Conservation (phyloP, 2,888 invertebrate species). For the Sycophila texana region DNA sequence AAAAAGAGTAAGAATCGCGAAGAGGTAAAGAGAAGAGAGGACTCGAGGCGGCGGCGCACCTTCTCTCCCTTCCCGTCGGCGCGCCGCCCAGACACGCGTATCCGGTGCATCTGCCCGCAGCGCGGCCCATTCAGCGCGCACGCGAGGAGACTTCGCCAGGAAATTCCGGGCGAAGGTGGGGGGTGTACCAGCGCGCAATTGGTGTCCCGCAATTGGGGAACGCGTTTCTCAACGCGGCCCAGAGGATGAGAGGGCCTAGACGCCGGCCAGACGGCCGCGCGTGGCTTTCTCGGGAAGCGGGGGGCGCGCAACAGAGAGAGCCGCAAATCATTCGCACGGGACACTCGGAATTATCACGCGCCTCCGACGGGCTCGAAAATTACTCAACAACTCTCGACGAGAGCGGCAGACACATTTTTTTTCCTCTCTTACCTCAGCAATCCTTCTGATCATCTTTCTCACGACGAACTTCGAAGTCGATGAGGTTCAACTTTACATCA, state of each 20-base stretch:
- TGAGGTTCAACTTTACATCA: too few relatives aligned
- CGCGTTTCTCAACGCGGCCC: neutral
- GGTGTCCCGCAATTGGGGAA: conserved; percentile 41
- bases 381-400: too few relatives aligned
- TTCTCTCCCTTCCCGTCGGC: neutral
- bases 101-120: conserved; percentile 49
- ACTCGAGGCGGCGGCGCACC: conserved; percentile 9
- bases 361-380: neutral
- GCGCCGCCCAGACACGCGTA: conserved; percentile 2
- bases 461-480: too few relatives aligned
- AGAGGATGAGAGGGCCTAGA: neutral
- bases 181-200: conserved; percentile 11
- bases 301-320: neutral
- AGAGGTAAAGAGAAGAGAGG: too few relatives aligned
- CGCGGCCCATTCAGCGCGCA: conserved; percentile 7
- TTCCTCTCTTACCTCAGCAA: too few relatives aligned
- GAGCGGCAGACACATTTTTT: too few relatives aligned
- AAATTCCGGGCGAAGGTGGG: conserved; percentile 47
- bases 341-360: neutral
- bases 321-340: neutral
- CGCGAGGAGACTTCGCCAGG: conserved; percentile 12
- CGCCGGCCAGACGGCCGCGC: conserved; percentile 24
- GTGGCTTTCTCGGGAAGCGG: conserved; percentile 30
- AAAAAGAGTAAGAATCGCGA: neutral
- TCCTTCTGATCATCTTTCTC: too few relatives aligned